Evolutionary conservation across 2,797 vertebrate species (phyloP), one percentile per base, ranked within the genome.

Genomic region (Bryconaethiops microstoma): DNA sequence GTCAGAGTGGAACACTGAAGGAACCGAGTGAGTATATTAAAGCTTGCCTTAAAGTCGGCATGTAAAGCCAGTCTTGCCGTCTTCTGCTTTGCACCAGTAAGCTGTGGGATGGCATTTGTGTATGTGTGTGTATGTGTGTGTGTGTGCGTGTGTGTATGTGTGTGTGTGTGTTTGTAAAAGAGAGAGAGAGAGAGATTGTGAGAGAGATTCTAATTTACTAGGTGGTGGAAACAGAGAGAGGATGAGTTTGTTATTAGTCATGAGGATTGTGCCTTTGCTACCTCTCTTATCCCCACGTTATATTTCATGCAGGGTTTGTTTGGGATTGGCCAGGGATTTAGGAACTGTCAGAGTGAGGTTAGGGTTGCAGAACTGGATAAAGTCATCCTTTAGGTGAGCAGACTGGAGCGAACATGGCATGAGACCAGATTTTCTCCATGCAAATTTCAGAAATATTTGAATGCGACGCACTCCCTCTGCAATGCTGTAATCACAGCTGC

Each of bases 171-270:
- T 29, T 29, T 29, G 29, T 29, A 29, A 29, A 35, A 35, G 4
- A 35, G 63, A 60, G 87, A 86, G 80, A 63, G 10, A 63, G 5
- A 39, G 1, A 64, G 29, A 39, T 9, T 9, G 6, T 7, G 25
- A 17, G 29, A 64, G 29, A 64, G 25, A 86, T 90, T 83, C 84
- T 91, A 88, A 91, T 92, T 91, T 92, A 92, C 92, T 89, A 93
- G 91, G 88, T 90, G 89, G 86, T 63, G 23, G 59, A 25, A 62
- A 83, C 70, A 3, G 83, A 90, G 88, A 91, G 91, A 90, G 83
- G 87, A 89, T 89, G 86, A 89, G 83, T 84, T 87, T 78, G 87
- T 85, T 88, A 89, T 90, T 93, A 91, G 92, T 91, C 87, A 87
- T 82, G 85, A 42, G 82, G 89, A 85, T 88, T 86, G 85, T 83